Evolutionary conservation across 2,888 invertebrate species (phyloP).

Genomic region (Beris chalybata): DNA sequence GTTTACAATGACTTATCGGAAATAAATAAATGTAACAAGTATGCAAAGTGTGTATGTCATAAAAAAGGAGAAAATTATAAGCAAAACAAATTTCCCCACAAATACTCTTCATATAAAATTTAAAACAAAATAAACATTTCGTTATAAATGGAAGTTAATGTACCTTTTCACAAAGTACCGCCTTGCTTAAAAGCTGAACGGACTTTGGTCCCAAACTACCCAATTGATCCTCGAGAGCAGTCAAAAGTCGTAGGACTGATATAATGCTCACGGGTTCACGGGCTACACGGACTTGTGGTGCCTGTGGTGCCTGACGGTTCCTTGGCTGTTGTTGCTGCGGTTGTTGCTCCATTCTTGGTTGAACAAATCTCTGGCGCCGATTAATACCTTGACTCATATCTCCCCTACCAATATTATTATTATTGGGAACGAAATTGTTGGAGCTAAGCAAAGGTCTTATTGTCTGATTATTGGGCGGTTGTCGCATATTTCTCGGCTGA

Average conservation of each 20-base stretch:
- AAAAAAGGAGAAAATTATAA: background rate
- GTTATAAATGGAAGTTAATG: constrained; percentile 5
- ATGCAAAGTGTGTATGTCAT: no score
- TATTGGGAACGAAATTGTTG: constrained; percentile 11
- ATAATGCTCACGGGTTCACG: constrained; percentile 37
- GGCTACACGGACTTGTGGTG: background rate
- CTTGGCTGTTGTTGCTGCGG: constrained; percentile 13
- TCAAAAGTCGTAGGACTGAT: constrained; percentile 37
- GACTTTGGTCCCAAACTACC: constrained; percentile 39
- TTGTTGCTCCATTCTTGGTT: constrained; percentile 3
- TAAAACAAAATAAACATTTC: background rate
- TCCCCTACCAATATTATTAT: constrained; percentile 6
- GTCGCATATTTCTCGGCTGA: constrained; percentile 4
- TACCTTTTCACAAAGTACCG: constrained; percentile 39
- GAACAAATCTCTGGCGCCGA: background rate
- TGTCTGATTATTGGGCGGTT: background rate
- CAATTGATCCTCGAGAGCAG: constrained; percentile 39
- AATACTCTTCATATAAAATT: background rate
- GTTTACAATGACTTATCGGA: background rate
- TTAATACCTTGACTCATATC: background rate
- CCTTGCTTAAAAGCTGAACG: constrained; percentile 37
- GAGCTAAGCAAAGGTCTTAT: background rate
- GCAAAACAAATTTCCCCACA: background rate
- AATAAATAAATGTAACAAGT: no score
- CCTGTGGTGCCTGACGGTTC: background rate